Conservation (phyloP, 1,140 invertebrate genomes). For the Tetramorium simillimum region DNA sequence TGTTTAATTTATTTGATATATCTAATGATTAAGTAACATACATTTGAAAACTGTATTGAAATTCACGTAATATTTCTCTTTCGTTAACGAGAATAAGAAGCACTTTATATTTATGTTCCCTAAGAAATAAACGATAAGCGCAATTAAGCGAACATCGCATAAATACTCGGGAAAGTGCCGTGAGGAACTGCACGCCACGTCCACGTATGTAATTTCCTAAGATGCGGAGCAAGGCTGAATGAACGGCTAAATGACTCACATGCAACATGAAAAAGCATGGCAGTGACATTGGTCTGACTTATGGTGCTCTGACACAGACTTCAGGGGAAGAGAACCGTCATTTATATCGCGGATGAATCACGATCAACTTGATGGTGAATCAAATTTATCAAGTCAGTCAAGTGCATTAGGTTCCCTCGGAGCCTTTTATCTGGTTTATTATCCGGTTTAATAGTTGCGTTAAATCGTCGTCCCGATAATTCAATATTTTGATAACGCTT, state of each 20-base stretch:
- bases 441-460: background rate
- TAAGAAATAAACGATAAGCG: background rate
- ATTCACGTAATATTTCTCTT: background rate
- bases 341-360: background rate
- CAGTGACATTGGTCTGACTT: conserved; percentile 48
- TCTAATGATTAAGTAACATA: background rate
- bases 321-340: conserved; percentile 25
- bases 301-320: conserved; percentile 48
- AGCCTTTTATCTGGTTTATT: background rate
- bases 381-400: background rate
- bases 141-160: background rate
- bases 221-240: background rate
- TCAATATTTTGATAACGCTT: background rate
- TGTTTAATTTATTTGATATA: no score
- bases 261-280: conserved; percentile 63
- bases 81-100: background rate
- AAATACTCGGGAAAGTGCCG: background rate
- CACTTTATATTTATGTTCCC: background rate
- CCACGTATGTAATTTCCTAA: conserved; percentile 6
- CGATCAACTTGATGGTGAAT: background rate
- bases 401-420: background rate
- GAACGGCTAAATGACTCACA: conserved; percentile 62
- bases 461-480: background rate
- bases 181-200: background rate
- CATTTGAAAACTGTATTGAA: background rate